A percentile compares a stretch with the other conserved stretches of the same genome.
Evolutionary conservation across 1,140 invertebrate genomes (phyloP).

Genomic region (Drosophila pectinifera): DNA sequence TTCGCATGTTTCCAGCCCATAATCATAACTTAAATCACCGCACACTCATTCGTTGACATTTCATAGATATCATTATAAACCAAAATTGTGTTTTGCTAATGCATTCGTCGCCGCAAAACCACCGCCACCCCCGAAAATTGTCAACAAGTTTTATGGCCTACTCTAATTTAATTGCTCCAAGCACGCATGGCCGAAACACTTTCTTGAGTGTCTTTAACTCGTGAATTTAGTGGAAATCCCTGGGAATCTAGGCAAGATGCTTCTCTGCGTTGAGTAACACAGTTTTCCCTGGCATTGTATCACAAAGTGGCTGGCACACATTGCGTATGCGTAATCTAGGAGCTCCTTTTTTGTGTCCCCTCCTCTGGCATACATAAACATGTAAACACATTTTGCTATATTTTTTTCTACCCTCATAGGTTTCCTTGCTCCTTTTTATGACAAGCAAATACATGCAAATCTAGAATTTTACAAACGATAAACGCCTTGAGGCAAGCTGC

Average conservation of each 20-base stretch:
- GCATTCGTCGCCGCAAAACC: conserved; percentile 18
- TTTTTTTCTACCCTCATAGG: conserved; percentile 16
- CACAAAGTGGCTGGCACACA: conserved; percentile 73
- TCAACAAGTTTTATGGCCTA: conserved; percentile 51
- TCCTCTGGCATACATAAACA: conserved; percentile 64
- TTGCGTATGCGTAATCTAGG: conserved; percentile 78
- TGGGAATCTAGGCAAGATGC: neutral
- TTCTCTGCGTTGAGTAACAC: conserved; percentile 10
- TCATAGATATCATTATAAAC: conserved; percentile 41
- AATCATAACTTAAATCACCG: conserved; percentile 35
- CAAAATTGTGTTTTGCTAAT: conserved; percentile 41
- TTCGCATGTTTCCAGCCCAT: conserved; percentile 30
- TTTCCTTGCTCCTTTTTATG: conserved; percentile 62
- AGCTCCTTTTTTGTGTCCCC: conserved; percentile 35
- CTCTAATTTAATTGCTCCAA: conserved; percentile 25
- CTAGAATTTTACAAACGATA: conserved; percentile 83
- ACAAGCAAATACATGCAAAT: conserved; percentile 82
- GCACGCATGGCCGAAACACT: conserved; percentile 8
- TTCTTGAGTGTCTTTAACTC: conserved; percentile 18
- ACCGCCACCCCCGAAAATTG: conserved; percentile 26
- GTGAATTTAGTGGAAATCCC: neutral
- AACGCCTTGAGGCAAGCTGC: conserved; percentile 81
- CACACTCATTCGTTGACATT: conserved; percentile 24
- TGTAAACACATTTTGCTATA: conserved; percentile 73
- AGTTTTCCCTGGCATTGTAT: conserved; percentile 48